phyloP scores from a whole-genome alignment of 2,888 invertebrate species.

The Diarsia mendica region DNA sequence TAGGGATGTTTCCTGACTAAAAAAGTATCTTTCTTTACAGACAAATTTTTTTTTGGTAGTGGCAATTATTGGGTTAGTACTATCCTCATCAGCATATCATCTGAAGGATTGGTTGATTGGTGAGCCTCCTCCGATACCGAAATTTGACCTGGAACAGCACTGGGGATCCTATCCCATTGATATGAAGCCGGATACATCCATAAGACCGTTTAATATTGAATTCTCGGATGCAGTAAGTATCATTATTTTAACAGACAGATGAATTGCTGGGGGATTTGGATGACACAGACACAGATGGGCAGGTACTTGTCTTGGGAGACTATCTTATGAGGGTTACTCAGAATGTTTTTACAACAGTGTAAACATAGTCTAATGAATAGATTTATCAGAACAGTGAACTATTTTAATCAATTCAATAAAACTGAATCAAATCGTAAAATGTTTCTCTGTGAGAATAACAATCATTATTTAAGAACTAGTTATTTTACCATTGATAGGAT shows the following conservation, averaged over 20 bases:
- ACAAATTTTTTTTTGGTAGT: conserved; percentile 63
- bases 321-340: neutral
- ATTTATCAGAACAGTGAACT: no score
- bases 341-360: no score
- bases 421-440: no score
- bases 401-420: no score
- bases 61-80: conserved; percentile 53
- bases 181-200: conserved; percentile 85
- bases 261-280: neutral
- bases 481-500: no score
- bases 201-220: conserved; percentile 91
- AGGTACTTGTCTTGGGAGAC: neutral
- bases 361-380: no score
- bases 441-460: no score
- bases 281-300: neutral
- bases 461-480: no score
- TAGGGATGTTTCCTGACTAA: no score
- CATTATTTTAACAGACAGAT: neutral
- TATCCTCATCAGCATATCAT: conserved; percentile 63
- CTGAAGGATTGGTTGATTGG: conserved; percentile 60
- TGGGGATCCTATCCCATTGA: conserved; percentile 90
- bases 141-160: conserved; percentile 84
- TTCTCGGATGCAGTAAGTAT: conserved; percentile 90
- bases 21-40: conserved; percentile 57
- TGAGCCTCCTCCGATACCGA: conserved; percentile 71